Base-by-base conservation (phyloP, 1,140 invertebrate genomes). In the Micrasema longulum region DNA sequence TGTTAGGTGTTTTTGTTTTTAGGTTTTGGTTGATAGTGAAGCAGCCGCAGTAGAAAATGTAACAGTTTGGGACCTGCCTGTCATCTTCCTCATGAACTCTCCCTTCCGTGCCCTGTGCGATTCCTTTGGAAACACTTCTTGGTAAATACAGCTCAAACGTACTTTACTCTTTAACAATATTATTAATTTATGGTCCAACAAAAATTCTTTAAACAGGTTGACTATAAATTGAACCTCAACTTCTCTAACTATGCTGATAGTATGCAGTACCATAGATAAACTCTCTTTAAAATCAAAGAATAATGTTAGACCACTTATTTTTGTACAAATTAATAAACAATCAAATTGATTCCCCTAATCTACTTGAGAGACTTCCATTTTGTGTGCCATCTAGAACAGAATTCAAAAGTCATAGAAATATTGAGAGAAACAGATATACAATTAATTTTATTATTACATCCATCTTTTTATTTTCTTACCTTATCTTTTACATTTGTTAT, bases 61-160 rank as follows among this genome's bases (percentile, higher is more conserved):
- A 11, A 69, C 73, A 9, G 35, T 72, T 3, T 75, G 73, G 73
- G 73, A 75, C 38, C 63, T 75, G 12, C 73, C 68, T 72, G 76
- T 4, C 78, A 80, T 72, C 53, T 81, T 60, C 74, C 82, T 71
- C 77, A 76, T 71, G 78, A 78, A 80, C 48, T 85, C 68, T 78
- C 85, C 64, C 78, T 41, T 72, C 11, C 50, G 72, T 22, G 36
- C 68, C 3, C 9, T 76, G 9, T 70, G 80, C 41, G 71, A 81
- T 23, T 79, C 84, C 26, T 85, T 86, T 70, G 84, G 85, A 11
- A 76, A 67, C n/a, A 79, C 78, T 10, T 69, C 81, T 50, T 84
- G 81, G 84, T 87, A 80, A 60, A 35, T 7, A 26, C 20, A 12
- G 9, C n/a, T n/a, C n/a, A n/a, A n/a, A n/a, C n/a, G n/a, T n/a